Evolutionary conservation across 1,140 invertebrate species (phyloP).

Genomic region (Nasonia vitripennis): DNA sequence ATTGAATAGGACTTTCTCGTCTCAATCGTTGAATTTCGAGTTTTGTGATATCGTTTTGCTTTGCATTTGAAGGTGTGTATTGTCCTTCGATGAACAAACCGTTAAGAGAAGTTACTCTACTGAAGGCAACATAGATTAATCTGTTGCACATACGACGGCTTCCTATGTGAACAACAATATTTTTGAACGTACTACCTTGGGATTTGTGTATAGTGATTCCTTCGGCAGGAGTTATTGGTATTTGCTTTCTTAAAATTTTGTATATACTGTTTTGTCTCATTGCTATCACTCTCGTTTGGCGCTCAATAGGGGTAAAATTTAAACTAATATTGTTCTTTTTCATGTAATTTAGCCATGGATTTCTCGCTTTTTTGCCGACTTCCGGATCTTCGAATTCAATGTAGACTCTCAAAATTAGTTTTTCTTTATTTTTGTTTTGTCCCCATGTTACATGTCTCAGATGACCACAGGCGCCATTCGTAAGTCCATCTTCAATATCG

Average conservation of each 20-base stretch:
- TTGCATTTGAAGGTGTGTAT: too few relatives aligned
- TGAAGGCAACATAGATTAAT: background rate
- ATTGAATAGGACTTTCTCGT: too few relatives aligned
- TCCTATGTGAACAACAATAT: background rate
- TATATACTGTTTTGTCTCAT: slow-evolving; percentile 7
- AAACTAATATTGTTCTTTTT: slow-evolving; percentile 5
- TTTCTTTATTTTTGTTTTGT: slow-evolving; percentile 8
- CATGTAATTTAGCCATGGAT: background rate
- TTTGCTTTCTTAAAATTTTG: slow-evolving; percentile 6
- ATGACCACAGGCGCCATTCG: slow-evolving; percentile 13
- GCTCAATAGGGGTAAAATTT: background rate
- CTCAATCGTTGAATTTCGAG: too few relatives aligned
- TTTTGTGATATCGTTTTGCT: too few relatives aligned
- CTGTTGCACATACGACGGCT: background rate
- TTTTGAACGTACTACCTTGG: background rate
- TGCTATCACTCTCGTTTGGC: background rate
- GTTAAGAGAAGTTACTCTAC: background rate
- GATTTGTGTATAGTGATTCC: slow-evolving; percentile 4
- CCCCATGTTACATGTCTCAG: slow-evolving; percentile 4
- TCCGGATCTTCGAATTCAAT: background rate
- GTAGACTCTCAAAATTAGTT: background rate
- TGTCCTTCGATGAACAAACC: background rate
- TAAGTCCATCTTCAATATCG: slow-evolving; percentile 8
- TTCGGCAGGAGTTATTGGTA: background rate
- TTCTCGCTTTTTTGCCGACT: background rate